Conservation (phyloP, 1,140 invertebrate genomes). For the Chlorops oryzae region DNA sequence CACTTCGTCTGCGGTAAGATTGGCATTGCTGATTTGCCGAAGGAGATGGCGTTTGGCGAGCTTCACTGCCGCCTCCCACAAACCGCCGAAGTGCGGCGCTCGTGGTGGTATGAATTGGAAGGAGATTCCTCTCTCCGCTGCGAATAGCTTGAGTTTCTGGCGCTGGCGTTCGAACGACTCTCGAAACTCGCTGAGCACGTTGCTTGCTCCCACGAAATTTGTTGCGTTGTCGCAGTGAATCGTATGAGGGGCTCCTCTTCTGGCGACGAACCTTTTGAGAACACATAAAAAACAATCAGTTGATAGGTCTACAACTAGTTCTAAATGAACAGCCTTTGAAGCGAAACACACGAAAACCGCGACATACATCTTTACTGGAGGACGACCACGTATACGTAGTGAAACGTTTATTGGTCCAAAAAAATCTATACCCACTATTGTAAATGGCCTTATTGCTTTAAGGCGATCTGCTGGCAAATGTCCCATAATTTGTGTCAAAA, state of each 20-base stretch:
- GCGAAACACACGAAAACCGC: slow-evolving; percentile 29
- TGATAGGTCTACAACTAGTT: slow-evolving; percentile 33
- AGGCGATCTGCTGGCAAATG: slow-evolving; percentile 7
- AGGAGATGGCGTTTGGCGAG: slow-evolving; percentile 1
- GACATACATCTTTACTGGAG: slow-evolving; percentile 11
- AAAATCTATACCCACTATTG: slow-evolving; percentile 12
- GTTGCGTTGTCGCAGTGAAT: slow-evolving; percentile 21
- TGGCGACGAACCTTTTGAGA: slow-evolving; percentile 32
- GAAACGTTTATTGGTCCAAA: slow-evolving; percentile 10
- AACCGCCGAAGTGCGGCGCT: slow-evolving; percentile 25
- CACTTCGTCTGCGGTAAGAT: slow-evolving; percentile 12
- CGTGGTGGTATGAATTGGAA: slow-evolving; percentile 13
- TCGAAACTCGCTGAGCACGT: background rate
- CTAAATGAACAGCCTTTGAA: slow-evolving; percentile 34
- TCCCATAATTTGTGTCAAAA: slow-evolving; percentile 12
- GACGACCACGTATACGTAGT: slow-evolving; percentile 4
- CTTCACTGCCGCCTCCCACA: slow-evolving; percentile 22
- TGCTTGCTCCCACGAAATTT: slow-evolving; percentile 16
- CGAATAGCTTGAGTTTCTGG: background rate
- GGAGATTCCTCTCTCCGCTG: background rate
- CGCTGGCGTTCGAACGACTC: background rate
- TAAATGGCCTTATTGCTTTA: slow-evolving; percentile 4
- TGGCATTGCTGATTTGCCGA: background rate
- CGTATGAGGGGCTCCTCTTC: slow-evolving; percentile 19
- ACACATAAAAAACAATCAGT: slow-evolving; percentile 32